Evolutionary conservation across 2,888 invertebrate genomes (phyloP), one percentile per base, ranked within the genome.

Genomic region (Heliconius sara): DNA sequence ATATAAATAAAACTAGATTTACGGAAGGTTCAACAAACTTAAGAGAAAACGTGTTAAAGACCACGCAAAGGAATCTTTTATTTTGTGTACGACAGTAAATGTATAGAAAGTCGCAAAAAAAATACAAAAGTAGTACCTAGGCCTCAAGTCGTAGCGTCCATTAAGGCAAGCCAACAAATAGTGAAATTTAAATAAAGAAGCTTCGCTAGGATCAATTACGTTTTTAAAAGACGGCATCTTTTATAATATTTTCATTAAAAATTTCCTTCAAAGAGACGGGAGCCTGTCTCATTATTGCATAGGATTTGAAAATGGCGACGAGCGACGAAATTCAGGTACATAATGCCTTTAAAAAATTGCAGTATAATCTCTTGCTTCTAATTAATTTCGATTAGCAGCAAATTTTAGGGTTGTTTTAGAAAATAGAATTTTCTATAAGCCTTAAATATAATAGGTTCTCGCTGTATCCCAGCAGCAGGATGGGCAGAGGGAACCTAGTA

Each of bases 191-290:
- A 83, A 84, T 84, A 84, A 80, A 84, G 83, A 80, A 82, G 82
- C 81, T 78, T 78, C 77, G 84, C 82, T 82, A 81, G 84, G 83
- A 85, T 91, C 92, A 91, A 92, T 92, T 91, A 91, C 89, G 88
- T 89, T 90, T 87, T 89, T 88, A 89, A 81, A 90, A 91, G 90
- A 89, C 80, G 82, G 76, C 75, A 87, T 85, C 84, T 89, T 91
- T 90, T 90, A 89, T 89, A 90, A 91, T 90, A 90, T 90, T 89
- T 92, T 92, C 91, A 91, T 92, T 92, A 91, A 92, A 92, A 91
- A 88, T 86, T 89, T 90, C 87, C 88, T 89, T 88, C 90, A 91
- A 91, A 91, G 88, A 70, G 87, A 87, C 85, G 85, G 86, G 85
- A 86, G 89, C 89, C 90, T 89, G 91, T 91, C 90, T 91, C 91